Conservation (phyloP, 1,140 invertebrate species). For the Pachyrhynchus sulphureomaculatus region DNA sequence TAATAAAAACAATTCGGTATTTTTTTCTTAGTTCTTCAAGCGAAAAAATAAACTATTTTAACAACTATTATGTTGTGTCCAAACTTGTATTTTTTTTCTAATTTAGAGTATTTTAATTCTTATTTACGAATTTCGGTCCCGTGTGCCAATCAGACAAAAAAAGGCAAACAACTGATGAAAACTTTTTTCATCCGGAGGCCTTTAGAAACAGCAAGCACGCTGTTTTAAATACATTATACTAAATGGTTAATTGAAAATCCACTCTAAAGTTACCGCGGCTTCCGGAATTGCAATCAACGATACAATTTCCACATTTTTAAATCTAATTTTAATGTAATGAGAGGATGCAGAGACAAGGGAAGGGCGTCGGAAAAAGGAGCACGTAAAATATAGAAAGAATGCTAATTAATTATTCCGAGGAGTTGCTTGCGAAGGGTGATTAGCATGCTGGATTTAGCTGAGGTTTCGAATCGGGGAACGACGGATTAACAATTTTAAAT, state of each 20-base stretch:
- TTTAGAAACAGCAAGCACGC: slow-evolving; percentile 33
- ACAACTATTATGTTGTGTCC: no score
- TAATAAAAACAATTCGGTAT: no score
- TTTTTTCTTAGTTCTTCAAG: no score
- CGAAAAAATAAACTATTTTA: no score
- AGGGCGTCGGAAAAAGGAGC: slow-evolving; percentile 43
- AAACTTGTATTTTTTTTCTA: no score
- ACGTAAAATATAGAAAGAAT: slow-evolving; percentile 52
- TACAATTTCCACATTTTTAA: slow-evolving; percentile 54
- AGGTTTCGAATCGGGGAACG: slow-evolving; percentile 38
- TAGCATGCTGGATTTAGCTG: slow-evolving; percentile 47
- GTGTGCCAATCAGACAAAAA: neutral
- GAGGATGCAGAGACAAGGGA: slow-evolving; percentile 31
- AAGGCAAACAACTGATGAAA: slow-evolving; percentile 18
- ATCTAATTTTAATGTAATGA: slow-evolving; percentile 54
- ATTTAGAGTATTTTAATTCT: no score
- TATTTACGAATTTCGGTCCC: neutral
- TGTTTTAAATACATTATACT: slow-evolving; percentile 50
- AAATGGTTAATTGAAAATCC: slow-evolving; percentile 51
- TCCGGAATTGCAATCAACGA: slow-evolving; percentile 50
- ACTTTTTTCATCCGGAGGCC: slow-evolving; percentile 26
- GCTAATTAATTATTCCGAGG: slow-evolving; percentile 53
- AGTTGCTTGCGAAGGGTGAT: slow-evolving; percentile 46
- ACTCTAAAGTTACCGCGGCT: slow-evolving; percentile 45
- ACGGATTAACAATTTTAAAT: slow-evolving; percentile 33